Evolutionary conservation across 2,888 invertebrate genomes (phyloP), one percentile per base, ranked within the genome.

Genomic region (Amphipoea oculea): DNA sequence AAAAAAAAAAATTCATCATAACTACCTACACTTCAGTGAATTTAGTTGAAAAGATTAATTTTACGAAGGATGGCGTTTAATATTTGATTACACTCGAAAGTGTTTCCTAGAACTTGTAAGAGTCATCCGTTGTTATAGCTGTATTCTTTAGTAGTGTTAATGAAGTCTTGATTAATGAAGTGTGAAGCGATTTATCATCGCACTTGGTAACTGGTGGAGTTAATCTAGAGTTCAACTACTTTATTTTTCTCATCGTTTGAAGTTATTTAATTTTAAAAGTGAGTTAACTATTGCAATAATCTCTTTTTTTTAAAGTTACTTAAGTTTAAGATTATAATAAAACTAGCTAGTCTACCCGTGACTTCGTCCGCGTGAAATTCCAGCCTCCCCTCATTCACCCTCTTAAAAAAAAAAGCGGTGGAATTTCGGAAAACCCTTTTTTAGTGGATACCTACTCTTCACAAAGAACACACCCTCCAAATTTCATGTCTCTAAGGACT

Each of bases 131-230:
- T 76, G 76, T 81, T 83, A 71, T 54, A 76, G 76, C 67, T 70
- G 54, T 77, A 54, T 69, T 76, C 69, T 80, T 70, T 68, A 79
- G 69, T 69, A 78, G 70, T 83, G 68, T 78, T 86, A 90, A 88
- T 87, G 66, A 89, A 78, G 66, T 1, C 71, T 75, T 82, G 81
- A 89, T 85, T 73, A 87, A 90, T 82, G 82, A 83, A 62, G 51
- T 45, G 40, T 62, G 62, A 76, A 83, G 62, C 78, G n/a, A 89
- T 89, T 84, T 74, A 84, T 89, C 86, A 82, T 80, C 20, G 63
- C 73, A 63, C 48, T 73, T 42, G n/a, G 67, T 76, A 54, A 73
- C 75, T 65, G 75, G 74, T 70, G 57, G 54, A 80, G 69, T 51
- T 45, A 73, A 73, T 73, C 0, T 40, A 63, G n/a, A 14, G 20